These are phyloP conservation scores for Empidonax alnorum DNA, from an alignment of 2,113 vertebrate species.

Conservation along the genomic window DNA sequence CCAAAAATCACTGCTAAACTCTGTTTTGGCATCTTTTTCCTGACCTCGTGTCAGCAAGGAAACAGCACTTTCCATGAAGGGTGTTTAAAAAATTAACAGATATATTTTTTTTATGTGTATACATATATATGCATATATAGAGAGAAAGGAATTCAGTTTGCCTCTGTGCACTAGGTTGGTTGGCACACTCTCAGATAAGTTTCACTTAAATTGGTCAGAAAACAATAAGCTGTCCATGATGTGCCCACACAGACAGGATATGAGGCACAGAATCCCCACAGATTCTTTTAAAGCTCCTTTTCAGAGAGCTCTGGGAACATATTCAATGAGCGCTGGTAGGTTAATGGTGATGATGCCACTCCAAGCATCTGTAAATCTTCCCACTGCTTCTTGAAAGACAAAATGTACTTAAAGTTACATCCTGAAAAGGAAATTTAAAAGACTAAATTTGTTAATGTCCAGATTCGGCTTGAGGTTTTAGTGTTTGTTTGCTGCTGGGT, in stretches of 20 bases:
- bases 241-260: background rate
- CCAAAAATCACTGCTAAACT: background rate
- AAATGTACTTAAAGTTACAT: background rate
- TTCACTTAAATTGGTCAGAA: background rate
- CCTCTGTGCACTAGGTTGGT: background rate
- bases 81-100: background rate
- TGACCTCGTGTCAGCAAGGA: background rate
- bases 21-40: background rate
- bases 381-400: background rate
- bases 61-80: background rate
- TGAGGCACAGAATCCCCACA: background rate
- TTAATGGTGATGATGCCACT: background rate
- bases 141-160: background rate
- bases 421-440: background rate
- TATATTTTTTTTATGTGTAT: background rate
- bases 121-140: accelerated
- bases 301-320: background rate
- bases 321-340: background rate
- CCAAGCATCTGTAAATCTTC: background rate
- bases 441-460: background rate
- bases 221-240: background rate
- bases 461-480: background rate
- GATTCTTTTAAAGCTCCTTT: background rate
- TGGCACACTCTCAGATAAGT: background rate
- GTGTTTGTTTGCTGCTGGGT: background rate